Evolutionary conservation across 2,888 invertebrate genomes (phyloP).

Genomic region (Drosophila atripex): DNA sequence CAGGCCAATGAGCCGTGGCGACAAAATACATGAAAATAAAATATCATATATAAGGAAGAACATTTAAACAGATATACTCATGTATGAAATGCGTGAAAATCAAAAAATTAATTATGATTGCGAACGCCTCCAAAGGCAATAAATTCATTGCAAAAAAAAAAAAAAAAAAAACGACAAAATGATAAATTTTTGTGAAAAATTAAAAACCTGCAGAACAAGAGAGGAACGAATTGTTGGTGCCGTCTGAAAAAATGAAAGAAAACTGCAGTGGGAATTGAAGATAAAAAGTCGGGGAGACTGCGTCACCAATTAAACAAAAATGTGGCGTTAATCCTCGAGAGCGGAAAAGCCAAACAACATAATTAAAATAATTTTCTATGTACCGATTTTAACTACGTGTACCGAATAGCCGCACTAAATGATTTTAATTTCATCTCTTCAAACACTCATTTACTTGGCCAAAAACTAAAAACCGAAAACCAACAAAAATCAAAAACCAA

Average conservation of each 20-base stretch:
- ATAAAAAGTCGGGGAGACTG: slow-evolving; percentile 33
- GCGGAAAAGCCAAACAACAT: slow-evolving; percentile 34
- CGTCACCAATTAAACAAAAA: slow-evolving; percentile 78
- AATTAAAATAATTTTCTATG: slow-evolving; percentile 40
- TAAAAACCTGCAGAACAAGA: slow-evolving; percentile 49
- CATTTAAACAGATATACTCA: slow-evolving; percentile 40
- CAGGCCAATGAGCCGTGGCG: slow-evolving; percentile 61
- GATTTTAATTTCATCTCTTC: slow-evolving; percentile 46
- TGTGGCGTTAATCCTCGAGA: slow-evolving; percentile 67
- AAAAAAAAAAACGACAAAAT: slow-evolving; percentile 13
- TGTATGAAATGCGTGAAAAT: slow-evolving; percentile 42
- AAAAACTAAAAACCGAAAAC: slow-evolving; percentile 40
- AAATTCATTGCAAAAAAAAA: slow-evolving; percentile 57
- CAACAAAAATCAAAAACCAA: slow-evolving; percentile 21
- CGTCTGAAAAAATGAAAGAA: slow-evolving; percentile 67
- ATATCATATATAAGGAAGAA: slow-evolving; percentile 35
- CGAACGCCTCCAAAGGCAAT: slow-evolving; percentile 67
- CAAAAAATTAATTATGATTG: slow-evolving; percentile 74
- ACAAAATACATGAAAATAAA: slow-evolving; percentile 55
- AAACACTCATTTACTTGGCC: slow-evolving; percentile 63
- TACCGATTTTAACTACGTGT: slow-evolving; percentile 20
- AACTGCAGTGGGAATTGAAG: slow-evolving; percentile 45
- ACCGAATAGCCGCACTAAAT: slow-evolving; percentile 21
- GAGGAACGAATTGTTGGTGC: slow-evolving; percentile 71
- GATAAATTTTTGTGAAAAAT: slow-evolving; percentile 38